phyloP scores from a whole-genome alignment of 2,113 vertebrate genomes.

The Irena cyanogastra region DNA sequence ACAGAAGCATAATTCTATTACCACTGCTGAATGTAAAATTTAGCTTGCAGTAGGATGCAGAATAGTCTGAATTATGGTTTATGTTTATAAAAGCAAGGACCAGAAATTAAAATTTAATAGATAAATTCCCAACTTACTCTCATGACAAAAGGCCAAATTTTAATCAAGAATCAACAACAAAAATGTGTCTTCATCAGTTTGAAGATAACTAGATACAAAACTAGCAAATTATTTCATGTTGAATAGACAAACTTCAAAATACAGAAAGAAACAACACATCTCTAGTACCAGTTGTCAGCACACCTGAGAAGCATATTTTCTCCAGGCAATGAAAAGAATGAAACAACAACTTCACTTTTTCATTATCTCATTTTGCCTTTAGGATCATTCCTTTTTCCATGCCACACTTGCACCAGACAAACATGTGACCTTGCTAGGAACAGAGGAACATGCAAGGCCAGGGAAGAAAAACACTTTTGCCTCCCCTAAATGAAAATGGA shows the following conservation, averaged over 20 bases:
- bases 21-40: background rate
- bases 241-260: background rate
- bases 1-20: background rate
- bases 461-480: background rate
- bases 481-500: background rate
- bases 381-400: background rate
- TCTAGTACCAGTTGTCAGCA: background rate
- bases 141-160: background rate
- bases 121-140: background rate
- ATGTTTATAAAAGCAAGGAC: background rate
- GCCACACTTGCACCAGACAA: background rate
- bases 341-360: background rate
- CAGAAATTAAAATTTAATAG: background rate
- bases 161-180: background rate
- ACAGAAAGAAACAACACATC: background rate
- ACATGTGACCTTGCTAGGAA: background rate
- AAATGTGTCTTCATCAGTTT: background rate
- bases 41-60: background rate
- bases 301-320: background rate
- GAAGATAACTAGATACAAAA: background rate
- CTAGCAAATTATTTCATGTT: background rate
- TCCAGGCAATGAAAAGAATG: background rate
- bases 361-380: background rate
- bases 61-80: background rate
- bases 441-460: background rate